Percentiles rank a stretch among this genome's conserved stretches.
Conservation (phyloP, 2,113 vertebrate genomes). For the Periophthalmus modestus region DNA sequence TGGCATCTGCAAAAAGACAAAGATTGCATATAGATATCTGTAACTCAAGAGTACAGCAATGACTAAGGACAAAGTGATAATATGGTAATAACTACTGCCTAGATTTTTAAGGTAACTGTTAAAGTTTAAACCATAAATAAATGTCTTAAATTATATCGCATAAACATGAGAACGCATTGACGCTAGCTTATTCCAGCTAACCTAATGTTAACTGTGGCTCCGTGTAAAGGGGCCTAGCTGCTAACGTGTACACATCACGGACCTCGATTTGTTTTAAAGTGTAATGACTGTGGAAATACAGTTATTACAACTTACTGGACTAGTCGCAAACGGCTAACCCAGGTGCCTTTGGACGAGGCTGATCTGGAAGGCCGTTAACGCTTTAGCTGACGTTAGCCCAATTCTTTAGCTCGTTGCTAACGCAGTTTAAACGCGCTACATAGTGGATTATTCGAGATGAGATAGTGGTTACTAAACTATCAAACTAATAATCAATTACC, state of each 20-base stretch:
- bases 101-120: not conserved
- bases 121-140: not conserved
- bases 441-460: not conserved
- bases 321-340: not conserved
- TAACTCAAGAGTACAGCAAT: not conserved
- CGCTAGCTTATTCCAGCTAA: not conserved
- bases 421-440: not conserved
- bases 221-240: not conserved
- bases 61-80: not conserved
- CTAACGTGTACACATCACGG: not conserved
- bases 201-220: not conserved
- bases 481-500: not conserved
- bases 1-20: constrained; percentile 60
- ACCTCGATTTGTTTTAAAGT: not conserved
- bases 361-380: not conserved
- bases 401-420: not conserved
- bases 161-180: not conserved
- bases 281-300: not conserved
- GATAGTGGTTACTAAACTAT: not conserved
- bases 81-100: not conserved
- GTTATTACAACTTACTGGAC: not conserved
- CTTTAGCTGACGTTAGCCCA: constrained; percentile 3
- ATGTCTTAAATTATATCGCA: not conserved
- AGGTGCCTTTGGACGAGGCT: not conserved
- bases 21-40: not conserved